Base-by-base conservation (phyloP, 2,888 invertebrate species). In the Heliconius ismenius region DNA sequence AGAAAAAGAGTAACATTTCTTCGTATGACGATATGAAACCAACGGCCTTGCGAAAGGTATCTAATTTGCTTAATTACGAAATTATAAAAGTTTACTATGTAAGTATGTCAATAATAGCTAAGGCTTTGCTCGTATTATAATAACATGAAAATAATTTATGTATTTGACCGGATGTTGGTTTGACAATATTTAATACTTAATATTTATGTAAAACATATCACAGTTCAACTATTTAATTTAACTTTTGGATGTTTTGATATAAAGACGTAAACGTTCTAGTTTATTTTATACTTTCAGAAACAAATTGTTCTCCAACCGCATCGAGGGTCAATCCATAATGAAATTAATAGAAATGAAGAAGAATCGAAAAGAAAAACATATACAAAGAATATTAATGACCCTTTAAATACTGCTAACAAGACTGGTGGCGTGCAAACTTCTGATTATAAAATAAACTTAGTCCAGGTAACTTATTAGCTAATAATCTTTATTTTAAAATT, bases 381-480 rank as follows among this genome's bases (percentile, higher is more conserved):
- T 43, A 11, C 39, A 13, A 39, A 15, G 15, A 54, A 73, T 39
- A 43, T 63, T 3, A 54, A 80, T 73, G 73, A 26, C 65, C 4
- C 69, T 54, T 18, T 70, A 54, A 63, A 73, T 73, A 36, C 63
- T 64, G 65, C 80, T 28, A n/a, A n/a, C n/a, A 32, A 67, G n/a
- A 81, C 81, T 62, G 79, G 81, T 62, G 79, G 78, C 54, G 83
- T 81, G 11, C 91, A 92, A 86, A 92, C 92, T 4, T 92, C 91
- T 1, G 86, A 90, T 80, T 86, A 86, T 81, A 85, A 90, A 13
- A 89, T 92, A 81, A 78, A 76, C 68, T 80, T 92, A 69, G 92
- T 92, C 39, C 39, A 39, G 67, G 67, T 67, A 39, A 24, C 15
- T 15, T 26, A 39, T n/a, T 39, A 1, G 10, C 4, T 36, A 64